Conservation (phyloP, 2,113 vertebrate genomes). For the Clarias magur region DNA sequence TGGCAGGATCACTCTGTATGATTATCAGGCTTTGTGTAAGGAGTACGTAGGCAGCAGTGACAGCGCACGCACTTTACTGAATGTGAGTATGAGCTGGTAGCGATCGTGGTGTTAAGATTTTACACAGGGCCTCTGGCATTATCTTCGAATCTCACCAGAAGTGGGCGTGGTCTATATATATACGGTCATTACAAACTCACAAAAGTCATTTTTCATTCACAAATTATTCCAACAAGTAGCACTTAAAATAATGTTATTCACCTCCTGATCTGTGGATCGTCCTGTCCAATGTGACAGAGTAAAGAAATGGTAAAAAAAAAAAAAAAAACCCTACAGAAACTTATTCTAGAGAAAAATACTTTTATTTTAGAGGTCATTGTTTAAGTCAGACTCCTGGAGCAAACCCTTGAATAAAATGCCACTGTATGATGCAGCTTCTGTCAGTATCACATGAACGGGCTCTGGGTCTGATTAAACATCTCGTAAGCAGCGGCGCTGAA, state of each 20-base stretch:
- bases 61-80: conserved; percentile 81
- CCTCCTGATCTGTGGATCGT: neutral
- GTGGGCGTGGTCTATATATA: neutral
- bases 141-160: neutral
- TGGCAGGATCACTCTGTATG: conserved; percentile 91
- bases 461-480: too few relatives aligned
- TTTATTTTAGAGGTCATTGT: too few relatives aligned
- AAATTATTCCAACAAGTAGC: neutral
- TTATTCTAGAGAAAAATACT: too few relatives aligned
- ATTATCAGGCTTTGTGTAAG: conserved; percentile 94
- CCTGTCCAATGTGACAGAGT: too few relatives aligned
- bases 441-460: too few relatives aligned
- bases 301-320: too few relatives aligned
- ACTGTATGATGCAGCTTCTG: too few relatives aligned
- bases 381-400: too few relatives aligned
- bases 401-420: too few relatives aligned
- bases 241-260: neutral
- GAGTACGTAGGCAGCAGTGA: conserved; percentile 92
- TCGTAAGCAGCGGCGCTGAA: too few relatives aligned
- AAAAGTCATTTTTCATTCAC: neutral
- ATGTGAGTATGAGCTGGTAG: conserved; percentile 79
- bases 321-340: too few relatives aligned
- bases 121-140: neutral
- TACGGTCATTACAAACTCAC: neutral
- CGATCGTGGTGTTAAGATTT: neutral